Evolutionary conservation across 2,797 vertebrate species (phyloP).

Genomic region (Danio albolineatus): DNA sequence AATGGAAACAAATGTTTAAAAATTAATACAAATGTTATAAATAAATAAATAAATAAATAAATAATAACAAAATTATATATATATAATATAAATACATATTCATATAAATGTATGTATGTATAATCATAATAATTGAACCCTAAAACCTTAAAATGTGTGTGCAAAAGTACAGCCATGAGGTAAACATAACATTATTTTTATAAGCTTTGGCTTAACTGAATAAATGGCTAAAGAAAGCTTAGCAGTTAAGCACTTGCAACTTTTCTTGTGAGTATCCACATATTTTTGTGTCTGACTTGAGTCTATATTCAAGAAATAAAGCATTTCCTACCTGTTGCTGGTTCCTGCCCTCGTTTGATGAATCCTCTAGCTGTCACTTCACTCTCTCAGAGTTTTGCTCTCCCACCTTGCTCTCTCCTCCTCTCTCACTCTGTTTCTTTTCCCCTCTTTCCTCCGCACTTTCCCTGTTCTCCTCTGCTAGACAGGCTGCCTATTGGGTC

Average conservation of each 20-base stretch:
- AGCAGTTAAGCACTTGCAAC: slow-evolving; percentile 4
- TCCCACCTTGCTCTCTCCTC: slow-evolving; percentile 66
- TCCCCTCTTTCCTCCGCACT: slow-evolving; percentile 48
- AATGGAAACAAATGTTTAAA: too few species aligned
- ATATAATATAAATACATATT: too few species aligned
- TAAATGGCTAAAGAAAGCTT: neutral
- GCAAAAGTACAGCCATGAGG: slow-evolving; percentile 7
- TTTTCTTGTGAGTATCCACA: slow-evolving; percentile 57
- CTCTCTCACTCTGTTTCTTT: slow-evolving; percentile 48
- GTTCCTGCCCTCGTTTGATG: slow-evolving; percentile 79
- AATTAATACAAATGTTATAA: too few species aligned
- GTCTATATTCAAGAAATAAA: slow-evolving; percentile 47
- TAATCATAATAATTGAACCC: neutral
- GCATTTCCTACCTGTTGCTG: slow-evolving; percentile 80
- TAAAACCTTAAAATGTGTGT: neutral
- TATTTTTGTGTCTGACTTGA: slow-evolving; percentile 16
- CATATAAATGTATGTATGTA: too few species aligned
- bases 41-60: too few species aligned
- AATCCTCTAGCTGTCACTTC: slow-evolving; percentile 51
- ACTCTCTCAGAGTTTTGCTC: slow-evolving; percentile 66
- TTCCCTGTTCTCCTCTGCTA: slow-evolving; percentile 50
- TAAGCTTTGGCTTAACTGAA: neutral
- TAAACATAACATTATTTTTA: slow-evolving; percentile 5
- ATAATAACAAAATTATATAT: too few species aligned
- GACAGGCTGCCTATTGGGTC: slow-evolving; percentile 47